Evolutionary conservation across 2,113 vertebrate genomes (phyloP), one percentile per base, ranked within the genome.

Genomic region (Cairina moschata): DNA sequence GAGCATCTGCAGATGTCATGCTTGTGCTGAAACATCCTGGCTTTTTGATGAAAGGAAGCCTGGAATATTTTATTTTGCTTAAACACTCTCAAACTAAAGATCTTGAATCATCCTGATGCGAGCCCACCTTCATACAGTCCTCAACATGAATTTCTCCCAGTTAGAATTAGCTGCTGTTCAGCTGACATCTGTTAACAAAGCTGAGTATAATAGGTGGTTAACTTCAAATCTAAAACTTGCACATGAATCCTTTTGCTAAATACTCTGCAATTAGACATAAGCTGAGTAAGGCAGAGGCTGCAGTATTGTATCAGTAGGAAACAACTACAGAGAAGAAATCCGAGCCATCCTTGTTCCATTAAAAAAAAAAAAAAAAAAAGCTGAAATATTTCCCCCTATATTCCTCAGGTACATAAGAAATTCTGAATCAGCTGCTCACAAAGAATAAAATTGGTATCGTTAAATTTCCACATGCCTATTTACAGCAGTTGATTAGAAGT

Each of bases 181-280:
- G 63, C 46, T 91, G n/a, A 78, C 71, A 86, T 93, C 82, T 66
- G 48, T 52, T 92, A 93, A 80, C 31, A 66, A 73, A 92, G 34
- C 58, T 0, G 0, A 86, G 65, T 56, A 20, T 44, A 88, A 91
- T 54, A 56, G 76, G 68, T 75, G 56, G 72, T 71, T 95, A 94
- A 87, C 38, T 82, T 67, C 54, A 84, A 83, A 94, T 62, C 62
- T 63, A 79, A 91, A 93, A 74, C 55, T 79, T 76, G 40, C 69
- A 93, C 29, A n/a, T 72, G 28, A 77, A 80, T 80, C 86, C 23
- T 73, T 96, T 91, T 76, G 66, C 69, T 83, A 88, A 95, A 86
- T 77, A 88, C 68, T 93, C 88, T 88, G 75, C 50, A 96, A 88
- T 90, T 94, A 94, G 42, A 88, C 68, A 69, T 29, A 73, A 95